Evolutionary conservation across 2,113 vertebrate genomes (phyloP).

Genomic region (Microtus pennsylvanicus): DNA sequence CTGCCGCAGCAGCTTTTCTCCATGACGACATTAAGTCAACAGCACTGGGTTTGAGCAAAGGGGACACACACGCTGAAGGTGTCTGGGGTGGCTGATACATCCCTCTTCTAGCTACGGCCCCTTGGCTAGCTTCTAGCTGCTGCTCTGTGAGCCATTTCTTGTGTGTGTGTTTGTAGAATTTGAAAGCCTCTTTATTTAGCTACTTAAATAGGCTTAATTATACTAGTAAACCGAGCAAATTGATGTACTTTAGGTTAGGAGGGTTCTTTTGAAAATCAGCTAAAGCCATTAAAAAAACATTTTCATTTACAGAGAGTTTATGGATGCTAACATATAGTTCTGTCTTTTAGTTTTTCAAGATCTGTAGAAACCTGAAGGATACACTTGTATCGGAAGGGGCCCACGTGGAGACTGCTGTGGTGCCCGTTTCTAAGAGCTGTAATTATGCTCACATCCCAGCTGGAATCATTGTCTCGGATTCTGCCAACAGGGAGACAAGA

Average conservation of each 20-base stretch:
- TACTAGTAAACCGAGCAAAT: slow-evolving; percentile 69
- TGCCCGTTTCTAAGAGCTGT: slow-evolving; percentile 79
- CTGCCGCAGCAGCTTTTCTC: too few relatives aligned
- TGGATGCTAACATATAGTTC: slow-evolving; percentile 72
- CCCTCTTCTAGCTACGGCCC: not conserved
- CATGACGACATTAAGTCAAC: not conserved
- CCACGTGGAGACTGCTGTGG: slow-evolving; percentile 70
- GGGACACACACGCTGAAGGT: not conserved
- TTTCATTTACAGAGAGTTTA: slow-evolving; percentile 73
- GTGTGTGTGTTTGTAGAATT: slow-evolving; percentile 44
- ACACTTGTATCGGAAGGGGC: slow-evolving; percentile 75
- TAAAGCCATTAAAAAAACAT: slow-evolving; percentile 59
- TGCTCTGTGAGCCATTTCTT: slow-evolving; percentile 30
- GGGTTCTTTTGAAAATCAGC: slow-evolving; percentile 70
- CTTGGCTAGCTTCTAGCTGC: not conserved
- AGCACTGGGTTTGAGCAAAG: not conserved
- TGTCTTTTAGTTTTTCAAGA: slow-evolving; percentile 71
- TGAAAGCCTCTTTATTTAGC: slow-evolving; percentile 70
- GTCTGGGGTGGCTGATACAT: not conserved
- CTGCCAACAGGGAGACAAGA: slow-evolving; percentile 80
- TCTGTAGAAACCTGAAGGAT: slow-evolving; percentile 78
- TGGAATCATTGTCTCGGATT: slow-evolving; percentile 80
- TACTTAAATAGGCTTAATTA: slow-evolving; percentile 76
- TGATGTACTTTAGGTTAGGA: slow-evolving; percentile 68
- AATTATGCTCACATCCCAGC: slow-evolving; percentile 76